Percentiles rank a stretch among this genome's conserved stretches.
phyloP scores from a whole-genome alignment of 2,888 invertebrate genomes.

The Drosophila pseudotakahashii region DNA sequence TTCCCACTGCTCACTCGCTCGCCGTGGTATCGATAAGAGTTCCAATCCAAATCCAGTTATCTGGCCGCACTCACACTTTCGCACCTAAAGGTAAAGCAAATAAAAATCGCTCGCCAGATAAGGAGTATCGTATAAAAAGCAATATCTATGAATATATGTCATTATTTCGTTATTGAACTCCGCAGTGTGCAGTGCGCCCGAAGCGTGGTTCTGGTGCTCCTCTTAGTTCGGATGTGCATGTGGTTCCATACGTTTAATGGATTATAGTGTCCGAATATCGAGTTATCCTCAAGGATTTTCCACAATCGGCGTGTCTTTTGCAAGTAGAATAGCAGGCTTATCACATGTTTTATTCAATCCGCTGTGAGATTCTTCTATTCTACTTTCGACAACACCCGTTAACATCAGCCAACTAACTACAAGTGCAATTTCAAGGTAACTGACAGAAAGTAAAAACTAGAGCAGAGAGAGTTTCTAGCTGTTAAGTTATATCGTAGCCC shows the following conservation, averaged over 20 bases:
- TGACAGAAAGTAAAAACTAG: background rate
- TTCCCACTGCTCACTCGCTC: constrained; percentile 41
- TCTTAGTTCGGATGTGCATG: background rate
- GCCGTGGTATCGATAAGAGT: constrained; percentile 66
- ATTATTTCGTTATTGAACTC: constrained; percentile 80
- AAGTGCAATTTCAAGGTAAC: constrained; percentile 12
- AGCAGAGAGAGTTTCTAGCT: background rate
- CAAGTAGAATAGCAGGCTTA: constrained; percentile 80
- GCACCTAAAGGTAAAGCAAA: constrained; percentile 66
- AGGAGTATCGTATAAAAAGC: constrained; percentile 77
- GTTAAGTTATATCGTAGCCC: constrained; percentile 6
- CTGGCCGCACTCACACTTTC: constrained; percentile 52
- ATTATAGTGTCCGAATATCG: constrained; percentile 6
- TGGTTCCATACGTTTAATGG: constrained; percentile 1
- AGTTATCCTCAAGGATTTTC: constrained; percentile 13
- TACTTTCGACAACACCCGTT: constrained; percentile 76
- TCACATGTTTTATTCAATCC: constrained; percentile 64
- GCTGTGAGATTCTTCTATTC: constrained; percentile 79
- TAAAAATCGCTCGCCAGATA: constrained; percentile 68
- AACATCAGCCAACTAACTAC: constrained; percentile 22
- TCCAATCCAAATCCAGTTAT: constrained; percentile 79
- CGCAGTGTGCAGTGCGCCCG: constrained; percentile 57
- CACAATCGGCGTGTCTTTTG: constrained; percentile 61
- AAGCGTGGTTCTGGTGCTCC: constrained; percentile 1
- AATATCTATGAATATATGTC: constrained; percentile 79